These are phyloP conservation scores for Muricea muricata DNA, from an alignment of 92 coral and sea anemone genomes.

Conservation along the genomic window DNA sequence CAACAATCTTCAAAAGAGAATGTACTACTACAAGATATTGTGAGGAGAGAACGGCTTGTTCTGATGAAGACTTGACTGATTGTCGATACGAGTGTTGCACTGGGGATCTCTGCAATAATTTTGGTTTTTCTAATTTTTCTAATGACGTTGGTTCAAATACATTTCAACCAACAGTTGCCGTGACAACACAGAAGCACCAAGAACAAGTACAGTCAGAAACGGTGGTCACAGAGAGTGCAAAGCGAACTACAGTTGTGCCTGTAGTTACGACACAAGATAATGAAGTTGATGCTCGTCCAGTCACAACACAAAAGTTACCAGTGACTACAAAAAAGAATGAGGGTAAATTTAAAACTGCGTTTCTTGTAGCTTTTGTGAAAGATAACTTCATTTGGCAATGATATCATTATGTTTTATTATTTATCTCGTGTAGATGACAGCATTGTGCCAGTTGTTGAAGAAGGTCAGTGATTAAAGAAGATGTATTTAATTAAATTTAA, in stretches of 20 bases:
- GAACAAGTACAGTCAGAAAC: not conserved
- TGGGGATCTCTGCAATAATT: conserved; percentile 35
- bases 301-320: not conserved
- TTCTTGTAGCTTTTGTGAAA: too few relatives aligned
- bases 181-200: not conserved
- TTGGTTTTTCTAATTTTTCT: conserved; percentile 1
- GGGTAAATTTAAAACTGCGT: not conserved
- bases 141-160: not conserved
- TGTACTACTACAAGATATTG: conserved; percentile 27
- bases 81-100: conserved; percentile 35
- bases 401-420: too few relatives aligned
- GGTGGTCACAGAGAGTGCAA: not conserved
- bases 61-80: conserved; percentile 4
- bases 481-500: too few relatives aligned
- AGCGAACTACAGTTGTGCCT: not conserved
- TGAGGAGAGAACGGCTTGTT: not conserved
- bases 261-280: not conserved
- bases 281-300: not conserved
- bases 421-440: not conserved
- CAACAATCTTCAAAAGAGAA: conserved; percentile 39
- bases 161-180: not conserved
- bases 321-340: not conserved
- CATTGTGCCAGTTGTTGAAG: not conserved
- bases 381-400: too few relatives aligned
- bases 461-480: not conserved